These are phyloP conservation scores for Peromyscus californicus DNA, from an alignment of 2,113 vertebrate species.

Conservation along the genomic window DNA sequence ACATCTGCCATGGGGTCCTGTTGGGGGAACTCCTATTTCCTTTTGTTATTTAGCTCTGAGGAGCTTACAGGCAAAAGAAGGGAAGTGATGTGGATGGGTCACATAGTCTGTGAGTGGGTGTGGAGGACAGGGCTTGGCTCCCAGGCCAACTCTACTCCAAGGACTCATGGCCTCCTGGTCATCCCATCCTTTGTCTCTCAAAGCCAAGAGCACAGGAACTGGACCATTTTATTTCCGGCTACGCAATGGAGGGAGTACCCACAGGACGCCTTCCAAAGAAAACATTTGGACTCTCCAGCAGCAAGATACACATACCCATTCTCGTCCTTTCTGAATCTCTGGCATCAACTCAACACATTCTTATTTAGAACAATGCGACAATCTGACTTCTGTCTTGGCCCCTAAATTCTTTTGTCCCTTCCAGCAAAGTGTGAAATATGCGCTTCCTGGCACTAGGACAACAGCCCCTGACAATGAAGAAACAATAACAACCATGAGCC, in stretches of 20 bases:
- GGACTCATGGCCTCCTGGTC: background rate
- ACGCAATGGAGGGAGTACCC: conserved; percentile 40
- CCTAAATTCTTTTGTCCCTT: conserved; percentile 67
- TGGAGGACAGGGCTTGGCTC: background rate
- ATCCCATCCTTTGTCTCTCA: background rate
- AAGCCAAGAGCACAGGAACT: background rate
- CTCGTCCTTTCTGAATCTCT: conserved; percentile 74
- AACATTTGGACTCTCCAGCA: conserved; percentile 73
- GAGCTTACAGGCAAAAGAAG: background rate
- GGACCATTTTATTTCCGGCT: conserved; percentile 21
- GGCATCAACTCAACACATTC: conserved; percentile 76
- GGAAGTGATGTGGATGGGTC: rapidly evolving
- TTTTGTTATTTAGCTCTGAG: background rate
- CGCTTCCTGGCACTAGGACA: conserved; percentile 55
- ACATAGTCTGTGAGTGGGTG: background rate
- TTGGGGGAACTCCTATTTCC: background rate
- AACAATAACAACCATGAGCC: background rate
- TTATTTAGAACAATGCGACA: conserved; percentile 79
- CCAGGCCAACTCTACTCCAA: background rate
- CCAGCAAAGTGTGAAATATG: conserved; percentile 77
- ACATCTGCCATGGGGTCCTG: background rate
- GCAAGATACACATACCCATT: conserved; percentile 73
- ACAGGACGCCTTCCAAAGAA: conserved; percentile 71
- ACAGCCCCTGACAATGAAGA: conserved; percentile 1
- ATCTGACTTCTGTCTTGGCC: conserved; percentile 77